Base-by-base conservation (phyloP, 2,797 vertebrate genomes). In the Prunella strophiata region DNA sequence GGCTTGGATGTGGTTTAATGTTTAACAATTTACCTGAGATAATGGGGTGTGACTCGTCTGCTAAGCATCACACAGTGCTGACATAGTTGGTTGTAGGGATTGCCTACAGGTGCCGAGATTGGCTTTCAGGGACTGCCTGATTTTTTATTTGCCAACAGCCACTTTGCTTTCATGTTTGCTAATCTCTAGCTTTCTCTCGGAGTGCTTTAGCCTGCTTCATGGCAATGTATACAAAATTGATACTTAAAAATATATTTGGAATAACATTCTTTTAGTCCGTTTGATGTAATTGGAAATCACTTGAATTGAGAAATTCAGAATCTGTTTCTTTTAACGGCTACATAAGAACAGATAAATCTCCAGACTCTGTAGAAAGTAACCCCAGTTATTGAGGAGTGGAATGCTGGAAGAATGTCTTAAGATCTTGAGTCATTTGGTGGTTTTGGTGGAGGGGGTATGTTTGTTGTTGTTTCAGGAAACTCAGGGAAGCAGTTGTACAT, bases 21-120 rank as follows among this genome's bases (percentile, higher is more conserved):
- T 93, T 94, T 90, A 94, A 96, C 91, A 81, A 16, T 72, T 95
- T 86, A 70, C 66, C 36, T 88, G 76, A 70, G 79, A 81, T 48
- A 72, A 51, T 22, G 17, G 23, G 14, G 26, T 86, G 43, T 81
- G 77, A 75, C 40, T 50, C 32, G 32, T 62, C 82, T 93, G 83
- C 51, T 93, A 50, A 85, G 51, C 58, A 62, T 88, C 89, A 34
- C 29, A 15, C 11, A 2, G 27, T 58, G 43, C 54, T 73, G 54
- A 76, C 43, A 38, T 26, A 4, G 10, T 2, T 75, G 30, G 27
- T 30, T 75, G 27, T 70, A 45, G 30, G 73, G 27, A 4, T 26
- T 57, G 38, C 52, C 43, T 57, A 4, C 15, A 71, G n/a, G 10
- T 89, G 22, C 63, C 1, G 6, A 45, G 42, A 29, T 63, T 5